These are phyloP conservation scores for Danio albolineatus DNA, from an alignment of 2,797 vertebrate genomes.

Conservation along the genomic window DNA sequence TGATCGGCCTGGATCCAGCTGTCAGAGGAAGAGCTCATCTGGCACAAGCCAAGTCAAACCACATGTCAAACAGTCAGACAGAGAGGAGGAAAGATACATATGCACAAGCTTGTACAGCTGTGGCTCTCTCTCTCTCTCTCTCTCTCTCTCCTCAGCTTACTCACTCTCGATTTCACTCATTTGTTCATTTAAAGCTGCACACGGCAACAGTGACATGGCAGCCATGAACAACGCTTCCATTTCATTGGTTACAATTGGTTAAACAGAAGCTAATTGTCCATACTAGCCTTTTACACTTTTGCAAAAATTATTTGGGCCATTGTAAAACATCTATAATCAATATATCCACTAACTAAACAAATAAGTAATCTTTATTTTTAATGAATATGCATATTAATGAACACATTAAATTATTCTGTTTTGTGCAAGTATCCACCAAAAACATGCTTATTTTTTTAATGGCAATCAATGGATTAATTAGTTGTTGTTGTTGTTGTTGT, in stretches of 20 bases:
- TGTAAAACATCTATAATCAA: background rate
- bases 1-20: conserved; percentile 79
- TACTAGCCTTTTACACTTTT: background rate
- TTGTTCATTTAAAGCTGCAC: conserved; percentile 29
- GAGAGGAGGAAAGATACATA: conserved; percentile 56
- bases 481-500: no score
- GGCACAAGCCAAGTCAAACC: conserved; percentile 70
- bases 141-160: conserved; percentile 3
- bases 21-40: conserved; percentile 78
- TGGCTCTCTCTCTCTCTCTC: conserved; percentile 59
- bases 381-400: no score
- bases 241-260: conserved; percentile 6
- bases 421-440: no score
- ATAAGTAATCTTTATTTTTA: no score
- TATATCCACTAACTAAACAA: no score
- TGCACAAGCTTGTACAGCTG: conserved; percentile 69
- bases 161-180: conserved; percentile 12
- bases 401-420: no score
- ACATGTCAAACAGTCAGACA: conserved; percentile 71
- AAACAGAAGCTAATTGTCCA: background rate
- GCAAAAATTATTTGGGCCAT: background rate
- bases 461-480: no score
- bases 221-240: background rate
- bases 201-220: background rate
- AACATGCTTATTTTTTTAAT: no score